Conservation (phyloP, 2,888 invertebrate genomes). For the Orchesella flavescens region DNA sequence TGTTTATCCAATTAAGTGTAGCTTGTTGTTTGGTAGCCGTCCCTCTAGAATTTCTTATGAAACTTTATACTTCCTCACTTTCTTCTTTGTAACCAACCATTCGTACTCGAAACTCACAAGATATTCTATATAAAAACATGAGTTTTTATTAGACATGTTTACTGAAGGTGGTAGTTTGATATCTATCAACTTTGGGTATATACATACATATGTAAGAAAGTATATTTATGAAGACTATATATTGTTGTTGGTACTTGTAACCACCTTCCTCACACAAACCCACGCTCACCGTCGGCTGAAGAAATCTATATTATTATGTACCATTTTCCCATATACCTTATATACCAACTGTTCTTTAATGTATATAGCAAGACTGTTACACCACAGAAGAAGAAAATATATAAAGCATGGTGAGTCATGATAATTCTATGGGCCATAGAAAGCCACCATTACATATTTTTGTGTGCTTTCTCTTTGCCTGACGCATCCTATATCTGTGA, state of each 20-base stretch:
- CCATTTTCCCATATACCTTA: neutral
- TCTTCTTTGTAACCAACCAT: neutral
- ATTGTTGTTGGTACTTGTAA: neutral
- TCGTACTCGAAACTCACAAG: neutral
- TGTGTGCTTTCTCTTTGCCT: neutral
- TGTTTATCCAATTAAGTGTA: constrained; percentile 48
- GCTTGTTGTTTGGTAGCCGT: constrained; percentile 34
- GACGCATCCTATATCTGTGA: neutral
- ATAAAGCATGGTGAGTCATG: neutral
- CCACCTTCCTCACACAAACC: neutral
- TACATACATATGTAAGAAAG: neutral
- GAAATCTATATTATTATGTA: neutral
- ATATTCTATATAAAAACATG: constrained; percentile 3
- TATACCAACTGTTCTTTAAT: neutral
- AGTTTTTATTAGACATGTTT: neutral
- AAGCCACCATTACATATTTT: constrained; percentile 9
- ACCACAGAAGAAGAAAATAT: too few species aligned
- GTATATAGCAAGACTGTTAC: too few species aligned
- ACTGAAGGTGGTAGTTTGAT: neutral
- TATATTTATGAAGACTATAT: neutral
- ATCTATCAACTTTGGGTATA: neutral
- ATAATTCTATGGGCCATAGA: neutral
- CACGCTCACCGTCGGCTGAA: neutral
- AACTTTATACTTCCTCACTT: constrained; percentile 31
- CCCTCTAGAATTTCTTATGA: constrained; percentile 26